These are phyloP conservation scores for Eulimnadia texana DNA, from an alignment of 1,140 invertebrate species.

Conservation along the genomic window DNA sequence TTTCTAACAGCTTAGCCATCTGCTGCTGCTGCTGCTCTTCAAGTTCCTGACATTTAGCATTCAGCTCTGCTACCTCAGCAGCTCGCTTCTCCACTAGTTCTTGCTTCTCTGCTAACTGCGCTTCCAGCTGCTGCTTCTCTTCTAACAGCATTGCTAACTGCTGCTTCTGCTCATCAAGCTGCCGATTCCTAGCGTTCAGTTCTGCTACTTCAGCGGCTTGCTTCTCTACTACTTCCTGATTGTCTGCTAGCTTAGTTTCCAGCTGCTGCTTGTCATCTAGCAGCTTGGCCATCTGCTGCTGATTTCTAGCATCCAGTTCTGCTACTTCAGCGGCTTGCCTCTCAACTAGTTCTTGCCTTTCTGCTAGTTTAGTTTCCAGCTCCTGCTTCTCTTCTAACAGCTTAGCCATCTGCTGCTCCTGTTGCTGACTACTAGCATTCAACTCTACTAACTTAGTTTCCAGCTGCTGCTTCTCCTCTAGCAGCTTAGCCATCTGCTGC, in stretches of 20 bases:
- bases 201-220: not conserved
- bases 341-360: not conserved
- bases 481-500: too few relatives aligned
- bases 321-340: not conserved
- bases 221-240: too few relatives aligned
- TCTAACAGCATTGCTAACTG: not conserved
- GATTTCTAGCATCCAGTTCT: not conserved
- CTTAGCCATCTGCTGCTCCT: not conserved
- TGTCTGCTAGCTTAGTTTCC: too few relatives aligned
- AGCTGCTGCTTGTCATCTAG: too few relatives aligned
- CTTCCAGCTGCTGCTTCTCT: not conserved
- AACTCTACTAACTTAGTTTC: not conserved
- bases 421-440: not conserved
- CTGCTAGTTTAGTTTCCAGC: constrained; percentile 23
- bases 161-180: constrained; percentile 11
- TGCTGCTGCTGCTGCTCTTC: not conserved
- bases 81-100: not conserved
- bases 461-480: too few relatives aligned
- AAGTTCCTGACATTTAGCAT: not conserved
- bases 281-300: too few relatives aligned
- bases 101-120: not conserved
- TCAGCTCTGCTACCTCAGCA: not conserved
- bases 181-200: not conserved
- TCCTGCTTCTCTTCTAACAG: constrained; percentile 19
- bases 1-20: constrained; percentile 8